Conservation (phyloP, 2,888 invertebrate genomes). For the Azorinus chamasolen region DNA sequence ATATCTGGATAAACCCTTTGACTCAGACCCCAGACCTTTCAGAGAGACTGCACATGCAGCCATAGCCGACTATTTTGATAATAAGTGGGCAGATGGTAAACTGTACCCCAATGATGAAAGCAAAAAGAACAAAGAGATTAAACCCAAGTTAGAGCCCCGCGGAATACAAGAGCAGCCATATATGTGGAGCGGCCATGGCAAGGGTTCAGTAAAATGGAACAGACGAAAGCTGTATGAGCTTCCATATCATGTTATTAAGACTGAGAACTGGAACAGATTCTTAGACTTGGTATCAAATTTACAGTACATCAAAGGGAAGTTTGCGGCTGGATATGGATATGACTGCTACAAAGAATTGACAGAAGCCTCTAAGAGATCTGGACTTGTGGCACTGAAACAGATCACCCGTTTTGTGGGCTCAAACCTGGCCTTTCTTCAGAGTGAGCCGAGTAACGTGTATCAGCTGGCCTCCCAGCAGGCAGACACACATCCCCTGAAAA, state of each 20-base stretch:
- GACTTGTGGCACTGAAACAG: slow-evolving; percentile 1
- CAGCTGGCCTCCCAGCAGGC: slow-evolving; percentile 39
- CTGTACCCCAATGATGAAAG: slow-evolving; percentile 16
- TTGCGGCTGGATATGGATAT: slow-evolving; percentile 34
- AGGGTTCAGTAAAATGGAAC: slow-evolving; percentile 62
- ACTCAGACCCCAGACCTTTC: slow-evolving; percentile 12
- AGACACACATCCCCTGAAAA: slow-evolving; percentile 1
- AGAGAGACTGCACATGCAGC: slow-evolving; percentile 66
- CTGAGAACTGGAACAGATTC: slow-evolving; percentile 88
- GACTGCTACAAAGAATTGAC: slow-evolving; percentile 34
- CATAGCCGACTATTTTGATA: slow-evolving; percentile 80
- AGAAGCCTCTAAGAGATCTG: slow-evolving; percentile 23
- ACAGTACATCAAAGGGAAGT: slow-evolving; percentile 32
- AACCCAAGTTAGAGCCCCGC: slow-evolving; percentile 67
- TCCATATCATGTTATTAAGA: slow-evolving; percentile 76
- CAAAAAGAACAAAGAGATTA: slow-evolving; percentile 69
- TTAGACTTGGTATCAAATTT: slow-evolving; percentile 11
- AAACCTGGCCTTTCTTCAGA: slow-evolving; percentile 22
- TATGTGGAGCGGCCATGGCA: slow-evolving; percentile 48
- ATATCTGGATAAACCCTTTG: slow-evolving; percentile 50
- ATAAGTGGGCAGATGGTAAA: slow-evolving; percentile 74
- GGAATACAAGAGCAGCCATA: slow-evolving; percentile 77
- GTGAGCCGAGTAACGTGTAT: slow-evolving; percentile 35
- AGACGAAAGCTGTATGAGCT: slow-evolving; percentile 78
- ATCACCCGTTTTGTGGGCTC: slow-evolving; percentile 37